These are phyloP conservation scores for Cylloceria caligata DNA, from an alignment of 2,888 invertebrate genomes.

Conservation along the genomic window DNA sequence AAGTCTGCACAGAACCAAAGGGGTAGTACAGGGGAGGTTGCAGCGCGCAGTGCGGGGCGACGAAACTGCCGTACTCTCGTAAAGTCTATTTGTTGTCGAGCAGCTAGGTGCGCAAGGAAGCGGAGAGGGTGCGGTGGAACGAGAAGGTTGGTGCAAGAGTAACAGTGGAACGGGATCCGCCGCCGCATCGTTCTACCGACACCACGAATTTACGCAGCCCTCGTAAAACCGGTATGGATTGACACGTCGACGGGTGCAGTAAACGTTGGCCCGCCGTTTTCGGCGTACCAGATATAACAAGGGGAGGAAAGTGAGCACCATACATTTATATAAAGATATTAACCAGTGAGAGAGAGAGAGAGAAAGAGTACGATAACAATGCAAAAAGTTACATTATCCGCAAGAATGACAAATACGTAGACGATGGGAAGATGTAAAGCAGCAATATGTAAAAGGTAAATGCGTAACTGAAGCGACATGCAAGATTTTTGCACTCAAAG, in stretches of 20 bases:
- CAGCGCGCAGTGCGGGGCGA: constrained; percentile 67
- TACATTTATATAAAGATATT: neutral
- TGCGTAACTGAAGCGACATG: too few species aligned
- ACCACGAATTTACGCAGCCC: constrained; percentile 78
- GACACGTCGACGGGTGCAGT: constrained; percentile 80
- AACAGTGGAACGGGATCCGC: constrained; percentile 5
- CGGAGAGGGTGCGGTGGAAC: constrained; percentile 26
- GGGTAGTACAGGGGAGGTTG: constrained; percentile 51
- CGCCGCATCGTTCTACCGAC: constrained; percentile 57
- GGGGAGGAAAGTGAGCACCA: constrained; percentile 6
- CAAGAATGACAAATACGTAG: neutral
- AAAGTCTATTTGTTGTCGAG: constrained; percentile 81
- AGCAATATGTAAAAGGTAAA: neutral
- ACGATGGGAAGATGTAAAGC: too few species aligned
- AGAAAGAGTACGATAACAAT: neutral
- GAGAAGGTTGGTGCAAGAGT: constrained; percentile 18
- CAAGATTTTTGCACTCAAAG: too few species aligned
- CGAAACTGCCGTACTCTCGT: constrained; percentile 78
- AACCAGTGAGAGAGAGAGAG: neutral
- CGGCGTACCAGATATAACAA: neutral
- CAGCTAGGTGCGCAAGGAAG: constrained; percentile 69
- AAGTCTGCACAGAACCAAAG: constrained; percentile 73
- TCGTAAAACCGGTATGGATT: constrained; percentile 81
- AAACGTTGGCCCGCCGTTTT: constrained; percentile 72
- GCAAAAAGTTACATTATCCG: neutral